These are phyloP conservation scores for Hydrotaea diabolus DNA, from an alignment of 2,888 invertebrate species.

Conservation along the genomic window DNA sequence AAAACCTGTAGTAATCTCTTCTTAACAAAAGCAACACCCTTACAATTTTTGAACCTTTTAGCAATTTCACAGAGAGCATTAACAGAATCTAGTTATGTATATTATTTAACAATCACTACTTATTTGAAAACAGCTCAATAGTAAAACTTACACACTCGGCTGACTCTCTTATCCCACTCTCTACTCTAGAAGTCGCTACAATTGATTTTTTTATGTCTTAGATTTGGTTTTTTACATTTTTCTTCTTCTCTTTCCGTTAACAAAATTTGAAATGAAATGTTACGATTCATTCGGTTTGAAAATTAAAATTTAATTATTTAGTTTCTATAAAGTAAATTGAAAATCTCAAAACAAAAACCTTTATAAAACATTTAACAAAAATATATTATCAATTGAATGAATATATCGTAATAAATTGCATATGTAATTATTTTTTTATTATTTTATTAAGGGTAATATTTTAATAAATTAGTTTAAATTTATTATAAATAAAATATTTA, in stretches of 20 bases:
- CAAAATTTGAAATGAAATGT: constrained; percentile 1
- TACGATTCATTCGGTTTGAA: constrained; percentile 46
- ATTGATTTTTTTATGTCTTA: neutral
- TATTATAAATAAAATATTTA: constrained; percentile 67
- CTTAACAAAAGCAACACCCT: neutral
- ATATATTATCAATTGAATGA: constrained; percentile 52
- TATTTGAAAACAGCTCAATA: neutral
- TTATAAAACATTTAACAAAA: constrained; percentile 45
- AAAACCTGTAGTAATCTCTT: neutral
- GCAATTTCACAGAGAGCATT: neutral
- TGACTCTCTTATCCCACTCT: neutral
- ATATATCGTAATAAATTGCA: constrained; percentile 15
- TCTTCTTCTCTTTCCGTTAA: neutral
- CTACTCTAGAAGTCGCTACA: neutral
- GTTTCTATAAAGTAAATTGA: neutral
- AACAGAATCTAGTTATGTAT: constrained; percentile 12
- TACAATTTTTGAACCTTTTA: neutral
- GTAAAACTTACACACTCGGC: neutral
- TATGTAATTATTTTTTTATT: constrained; percentile 53
- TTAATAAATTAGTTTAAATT: constrained; percentile 66
- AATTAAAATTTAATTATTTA: constrained; percentile 16
- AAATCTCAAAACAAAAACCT: constrained; percentile 27
- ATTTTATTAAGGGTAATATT: constrained; percentile 56
- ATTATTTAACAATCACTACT: neutral
- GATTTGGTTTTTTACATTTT: neutral